Conservation (phyloP, 2,888 invertebrate genomes). For the Campoplex nolae region DNA sequence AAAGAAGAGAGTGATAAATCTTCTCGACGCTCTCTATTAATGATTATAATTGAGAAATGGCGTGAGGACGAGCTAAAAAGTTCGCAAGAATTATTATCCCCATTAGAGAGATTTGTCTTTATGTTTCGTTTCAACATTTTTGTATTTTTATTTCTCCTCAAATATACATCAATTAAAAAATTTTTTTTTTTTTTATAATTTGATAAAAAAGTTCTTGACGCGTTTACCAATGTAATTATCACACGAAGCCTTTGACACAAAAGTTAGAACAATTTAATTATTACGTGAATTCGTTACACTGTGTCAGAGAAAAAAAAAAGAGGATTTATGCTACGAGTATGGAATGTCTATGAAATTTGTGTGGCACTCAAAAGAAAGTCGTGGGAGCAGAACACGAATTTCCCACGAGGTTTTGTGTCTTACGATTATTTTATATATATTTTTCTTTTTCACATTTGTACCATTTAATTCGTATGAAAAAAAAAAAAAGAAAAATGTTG, state of each 20-base stretch:
- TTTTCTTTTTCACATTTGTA: conserved; percentile 21
- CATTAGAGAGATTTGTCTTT: conserved; percentile 16
- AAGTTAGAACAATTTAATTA: not conserved
- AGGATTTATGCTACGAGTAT: conserved; percentile 13
- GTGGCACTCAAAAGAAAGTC: conserved; percentile 46
- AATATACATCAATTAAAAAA: no score
- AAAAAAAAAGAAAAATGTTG: conserved; percentile 31
- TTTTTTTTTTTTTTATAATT: not conserved
- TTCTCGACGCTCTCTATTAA: conserved; percentile 56
- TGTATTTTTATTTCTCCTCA: not conserved
- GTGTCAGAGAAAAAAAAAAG: conserved; percentile 12
- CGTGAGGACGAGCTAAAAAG: conserved; percentile 28
- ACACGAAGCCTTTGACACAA: not conserved
- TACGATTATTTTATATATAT: not conserved
- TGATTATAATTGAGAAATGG: conserved; percentile 56
- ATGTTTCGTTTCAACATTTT: not conserved
- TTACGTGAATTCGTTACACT: conserved; percentile 6
- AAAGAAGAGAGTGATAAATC: conserved; percentile 47
- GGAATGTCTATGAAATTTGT: conserved; percentile 27
- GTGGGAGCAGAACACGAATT: conserved; percentile 34
- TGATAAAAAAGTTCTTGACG: not conserved
- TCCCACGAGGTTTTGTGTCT: conserved; percentile 54
- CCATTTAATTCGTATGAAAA: conserved; percentile 16
- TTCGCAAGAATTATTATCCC: conserved; percentile 23
- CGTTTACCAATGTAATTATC: not conserved